These are phyloP conservation scores for Eriocheir sinensis DNA, from an alignment of 1,140 invertebrate species.

Conservation along the genomic window DNA sequence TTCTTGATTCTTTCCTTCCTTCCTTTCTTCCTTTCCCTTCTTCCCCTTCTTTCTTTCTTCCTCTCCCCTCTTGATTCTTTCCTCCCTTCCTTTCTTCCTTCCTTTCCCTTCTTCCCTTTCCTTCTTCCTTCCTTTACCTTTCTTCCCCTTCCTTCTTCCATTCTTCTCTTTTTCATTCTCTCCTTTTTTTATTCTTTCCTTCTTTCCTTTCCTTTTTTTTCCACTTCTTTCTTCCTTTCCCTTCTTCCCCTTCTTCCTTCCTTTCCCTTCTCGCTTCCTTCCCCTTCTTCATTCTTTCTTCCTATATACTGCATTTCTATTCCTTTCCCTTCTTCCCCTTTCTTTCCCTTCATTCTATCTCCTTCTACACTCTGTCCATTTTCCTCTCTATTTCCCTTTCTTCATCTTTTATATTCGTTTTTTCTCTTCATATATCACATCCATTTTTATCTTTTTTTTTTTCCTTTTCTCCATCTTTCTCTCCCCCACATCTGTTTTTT, in stretches of 20 bases:
- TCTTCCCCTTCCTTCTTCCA: not conserved
- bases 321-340: not conserved
- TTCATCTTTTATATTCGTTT: not conserved
- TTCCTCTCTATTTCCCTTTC: not conserved
- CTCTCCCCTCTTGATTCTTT: not conserved
- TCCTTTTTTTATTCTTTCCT: not conserved
- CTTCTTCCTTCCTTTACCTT: not conserved
- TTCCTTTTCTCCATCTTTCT: no score
- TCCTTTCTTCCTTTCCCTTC: not conserved
- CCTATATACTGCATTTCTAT: not conserved
- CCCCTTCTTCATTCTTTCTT: no score
- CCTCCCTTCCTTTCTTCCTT: not conserved
- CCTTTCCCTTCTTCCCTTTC: not conserved
- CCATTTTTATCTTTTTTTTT: not conserved
- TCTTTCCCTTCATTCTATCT: not conserved
- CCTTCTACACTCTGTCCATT: not conserved
- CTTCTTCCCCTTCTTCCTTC: no score
- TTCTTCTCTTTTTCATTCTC: not conserved
- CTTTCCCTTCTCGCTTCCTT: no score
- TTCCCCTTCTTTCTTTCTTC: not conserved
- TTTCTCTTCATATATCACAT: not conserved
- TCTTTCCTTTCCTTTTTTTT: no score
- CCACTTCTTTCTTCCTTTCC: no score
- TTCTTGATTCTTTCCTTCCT: not conserved
- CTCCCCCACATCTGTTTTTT: no score